Evolutionary conservation across 2,888 invertebrate species (phyloP), one percentile per base, ranked within the genome.

Genomic region (Acronicta psi): DNA sequence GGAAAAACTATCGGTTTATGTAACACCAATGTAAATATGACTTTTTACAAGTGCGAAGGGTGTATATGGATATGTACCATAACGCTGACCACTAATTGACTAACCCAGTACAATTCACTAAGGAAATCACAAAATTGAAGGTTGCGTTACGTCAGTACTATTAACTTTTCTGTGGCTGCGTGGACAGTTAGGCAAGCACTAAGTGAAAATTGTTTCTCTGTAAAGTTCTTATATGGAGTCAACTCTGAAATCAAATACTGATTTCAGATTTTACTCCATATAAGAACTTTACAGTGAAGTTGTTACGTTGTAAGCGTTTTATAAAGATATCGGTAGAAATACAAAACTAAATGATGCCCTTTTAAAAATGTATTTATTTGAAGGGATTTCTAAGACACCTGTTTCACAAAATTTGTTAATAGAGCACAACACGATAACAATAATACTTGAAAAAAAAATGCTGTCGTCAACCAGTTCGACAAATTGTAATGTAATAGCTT

Each of bases 401-500:
- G n/a, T 34, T 34, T 6, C 7, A 34, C 34, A 7, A 34, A 34
- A 3, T 34, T 34, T 34, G n/a, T 34, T 34, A 34, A 31, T n/a
- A 34, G 34, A n/a, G 34, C 34, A 34, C 34, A n/a, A 34, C 34
- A n/a, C n/a, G 34, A 34, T 34, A 34, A n/a, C 34, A n/a, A 34
- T 34, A 29, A 23, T 41, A 20, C 18, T 40, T 8, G 18, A 4
- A 10, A 14, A 43, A 31, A 29, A 37, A 49, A 29, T 31, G 25
- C 16, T 25, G 59, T 59, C 37, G 16, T 34, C 6, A 41, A 42
- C 55, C 38, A 53, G 71, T 68, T 68, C 42, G 50, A n/a, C 1
- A 17, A 29, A 58, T 58, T 44, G 43, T 49, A 70, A 54, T 68
- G 59, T 44, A 41, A 46, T 38, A 50, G 45, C 18, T 54, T 52